These are phyloP conservation scores for Philopedon plagiatum DNA, from an alignment of 2,888 invertebrate genomes.

Conservation along the genomic window DNA sequence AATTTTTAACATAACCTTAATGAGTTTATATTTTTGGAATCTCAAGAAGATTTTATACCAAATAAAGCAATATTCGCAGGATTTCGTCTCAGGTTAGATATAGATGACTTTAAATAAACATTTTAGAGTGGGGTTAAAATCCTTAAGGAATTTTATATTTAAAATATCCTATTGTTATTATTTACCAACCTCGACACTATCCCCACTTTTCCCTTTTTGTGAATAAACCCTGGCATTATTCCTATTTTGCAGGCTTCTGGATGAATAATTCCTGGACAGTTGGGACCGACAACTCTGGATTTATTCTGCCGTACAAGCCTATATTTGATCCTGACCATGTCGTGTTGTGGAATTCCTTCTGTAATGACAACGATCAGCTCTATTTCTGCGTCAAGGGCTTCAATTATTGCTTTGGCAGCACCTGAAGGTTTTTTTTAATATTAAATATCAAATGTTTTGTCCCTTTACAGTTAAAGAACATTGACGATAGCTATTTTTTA, in stretches of 20 bases:
- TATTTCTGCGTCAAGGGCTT: conserved; percentile 83
- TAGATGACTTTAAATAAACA: no score
- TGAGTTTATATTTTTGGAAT: no score
- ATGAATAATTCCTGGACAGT: conserved; percentile 86
- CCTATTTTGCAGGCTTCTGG: conserved; percentile 84
- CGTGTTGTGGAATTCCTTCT: conserved; percentile 72
- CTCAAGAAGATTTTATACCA: no score
- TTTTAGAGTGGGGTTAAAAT: no score
- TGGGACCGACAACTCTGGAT: conserved; percentile 84
- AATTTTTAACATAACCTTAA: no score
- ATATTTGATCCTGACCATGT: conserved; percentile 86
- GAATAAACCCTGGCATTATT: conserved; percentile 85
- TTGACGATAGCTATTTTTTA: neutral
- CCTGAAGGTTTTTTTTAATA: conserved; percentile 70
- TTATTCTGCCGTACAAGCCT: conserved; percentile 75
- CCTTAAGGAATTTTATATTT: no score
- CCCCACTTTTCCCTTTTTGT: conserved; percentile 79
- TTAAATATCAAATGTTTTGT: neutral
- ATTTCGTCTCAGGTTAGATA: no score
- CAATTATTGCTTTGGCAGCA: conserved; percentile 81
- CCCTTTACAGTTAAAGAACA: no score
- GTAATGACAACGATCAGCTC: conserved; percentile 82
- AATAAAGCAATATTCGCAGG: no score
- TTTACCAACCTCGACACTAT: conserved; percentile 43
- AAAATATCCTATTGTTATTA: no score